Base-by-base conservation (phyloP, 2,797 vertebrate genomes). In the Platyrinchus mystaceus region DNA sequence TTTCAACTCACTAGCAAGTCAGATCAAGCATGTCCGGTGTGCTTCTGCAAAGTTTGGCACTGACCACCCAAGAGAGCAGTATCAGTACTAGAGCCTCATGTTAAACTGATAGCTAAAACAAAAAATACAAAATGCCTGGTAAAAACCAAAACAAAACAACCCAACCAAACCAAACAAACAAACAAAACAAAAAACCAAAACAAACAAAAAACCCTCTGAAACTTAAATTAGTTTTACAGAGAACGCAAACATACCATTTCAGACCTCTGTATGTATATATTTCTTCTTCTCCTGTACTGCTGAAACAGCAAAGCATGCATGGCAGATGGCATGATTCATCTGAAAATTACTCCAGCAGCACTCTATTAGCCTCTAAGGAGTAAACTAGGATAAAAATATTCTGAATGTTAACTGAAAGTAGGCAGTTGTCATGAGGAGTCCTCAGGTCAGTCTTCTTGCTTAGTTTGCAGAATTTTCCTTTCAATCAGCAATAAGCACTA, bases 301-400 rank as follows among this genome's bases (percentile, higher is more conserved):
- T 94, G 94, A 95, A 93, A 89, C 89, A 95, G 90, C 94, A 93
- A 94, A 95, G 84, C 46, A 52, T 58, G 53, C 64, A 80, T 93
- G 84, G 93, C 94, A 95, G 92, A 97, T 95, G 92, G 95, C 82
- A 60, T 95, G 94, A 97, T 94, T 97, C 95, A 96, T 93, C 94
- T 86, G 67, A 92, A 95, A 95, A 97, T 96, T 96, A 97, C 92
- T 94, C 85, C 75, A 94, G 89, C 93, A 95, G 85, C 86, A 84
- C 59, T 91, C 94, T 87, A 95, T 95, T 96, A 94, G 95, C 70
- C 94, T 96, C 90, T 69, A 88, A 95, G 94, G 95, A 96, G 94
- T 93, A 96, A 91, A 93, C 55, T 36, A 76, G 83, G 91, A 94
- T 73, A 96, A 93, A 97, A 96, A 95, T 84, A 96, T 60, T 90